These are phyloP conservation scores for Garrulus glandarius DNA, from an alignment of 2,797 vertebrate species.

Conservation along the genomic window DNA sequence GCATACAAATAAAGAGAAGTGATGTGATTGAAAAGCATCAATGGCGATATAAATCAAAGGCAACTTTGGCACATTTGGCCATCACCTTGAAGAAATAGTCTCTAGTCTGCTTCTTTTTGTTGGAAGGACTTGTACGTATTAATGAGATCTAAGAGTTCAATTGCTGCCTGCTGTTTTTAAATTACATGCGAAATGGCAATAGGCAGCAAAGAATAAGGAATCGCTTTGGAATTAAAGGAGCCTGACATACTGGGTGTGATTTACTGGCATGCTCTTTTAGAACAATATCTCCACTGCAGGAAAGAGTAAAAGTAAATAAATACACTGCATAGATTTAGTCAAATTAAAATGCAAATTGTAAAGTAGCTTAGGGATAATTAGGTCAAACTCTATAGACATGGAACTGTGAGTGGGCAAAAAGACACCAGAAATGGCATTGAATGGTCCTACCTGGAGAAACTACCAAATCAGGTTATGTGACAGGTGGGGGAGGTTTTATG, in stretches of 20 bases:
- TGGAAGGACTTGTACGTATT: slow-evolving; percentile 20
- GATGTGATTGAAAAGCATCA: not conserved
- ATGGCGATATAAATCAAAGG: not conserved
- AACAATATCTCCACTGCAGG: not conserved
- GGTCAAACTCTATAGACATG: not conserved
- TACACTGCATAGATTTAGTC: not conserved
- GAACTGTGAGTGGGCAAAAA: not conserved
- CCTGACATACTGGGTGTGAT: not conserved
- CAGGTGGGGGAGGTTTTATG: not conserved
- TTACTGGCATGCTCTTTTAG: not conserved
- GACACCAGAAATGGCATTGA: not conserved
- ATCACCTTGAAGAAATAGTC: slow-evolving; percentile 43
- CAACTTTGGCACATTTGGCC: not conserved
- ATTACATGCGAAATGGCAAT: not conserved
- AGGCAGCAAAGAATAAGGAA: not conserved
- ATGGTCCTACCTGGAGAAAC: not conserved
- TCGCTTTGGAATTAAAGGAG: slow-evolving; percentile 15
- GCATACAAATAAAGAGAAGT: not conserved
- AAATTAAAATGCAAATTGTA: slow-evolving; percentile 14
- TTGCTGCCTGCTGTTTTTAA: slow-evolving; percentile 53
- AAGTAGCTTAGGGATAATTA: not conserved
- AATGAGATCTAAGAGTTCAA: slow-evolving; percentile 46
- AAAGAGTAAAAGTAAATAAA: slow-evolving; percentile 9
- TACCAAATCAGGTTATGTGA: not conserved
- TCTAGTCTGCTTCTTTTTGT: not conserved